Percentiles rank a stretch among this genome's conserved stretches.
Conservation (phyloP, 2,797 vertebrate species). For the Cetoscarus ocellatus region DNA sequence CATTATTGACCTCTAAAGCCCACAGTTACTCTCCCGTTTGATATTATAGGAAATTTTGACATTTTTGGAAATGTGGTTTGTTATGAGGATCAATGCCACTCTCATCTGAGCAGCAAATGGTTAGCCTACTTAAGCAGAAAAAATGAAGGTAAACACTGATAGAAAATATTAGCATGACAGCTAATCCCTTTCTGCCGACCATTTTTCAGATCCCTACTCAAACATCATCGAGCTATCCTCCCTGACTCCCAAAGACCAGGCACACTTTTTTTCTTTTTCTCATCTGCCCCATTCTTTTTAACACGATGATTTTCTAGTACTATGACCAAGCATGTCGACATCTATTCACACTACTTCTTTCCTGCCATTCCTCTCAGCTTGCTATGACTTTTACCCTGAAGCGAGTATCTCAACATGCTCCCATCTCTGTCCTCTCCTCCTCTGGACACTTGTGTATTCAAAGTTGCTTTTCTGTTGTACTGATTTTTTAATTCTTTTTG, state of each 20-base stretch:
- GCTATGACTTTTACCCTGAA: neutral
- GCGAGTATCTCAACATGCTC: neutral
- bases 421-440: neutral
- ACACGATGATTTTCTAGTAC: neutral
- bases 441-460: neutral
- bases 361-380: neutral
- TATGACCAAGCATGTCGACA: neutral
- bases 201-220: neutral
- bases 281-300: neutral
- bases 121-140: neutral
- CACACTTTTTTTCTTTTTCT: too few species aligned
- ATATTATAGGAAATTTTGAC: neutral
- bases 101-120: neutral
- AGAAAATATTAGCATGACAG: neutral
- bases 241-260: too few species aligned
- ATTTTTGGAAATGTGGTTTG: constrained; percentile 4
- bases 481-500: neutral
- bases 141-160: neutral
- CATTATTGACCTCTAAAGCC: constrained; percentile 17
- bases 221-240: too few species aligned
- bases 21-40: neutral
- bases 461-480: neutral
- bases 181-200: neutral
- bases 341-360: too few species aligned
- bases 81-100: neutral